These are phyloP conservation scores for Onychostoma macrolepis DNA, from an alignment of 2,113 vertebrate species.

Conservation along the genomic window DNA sequence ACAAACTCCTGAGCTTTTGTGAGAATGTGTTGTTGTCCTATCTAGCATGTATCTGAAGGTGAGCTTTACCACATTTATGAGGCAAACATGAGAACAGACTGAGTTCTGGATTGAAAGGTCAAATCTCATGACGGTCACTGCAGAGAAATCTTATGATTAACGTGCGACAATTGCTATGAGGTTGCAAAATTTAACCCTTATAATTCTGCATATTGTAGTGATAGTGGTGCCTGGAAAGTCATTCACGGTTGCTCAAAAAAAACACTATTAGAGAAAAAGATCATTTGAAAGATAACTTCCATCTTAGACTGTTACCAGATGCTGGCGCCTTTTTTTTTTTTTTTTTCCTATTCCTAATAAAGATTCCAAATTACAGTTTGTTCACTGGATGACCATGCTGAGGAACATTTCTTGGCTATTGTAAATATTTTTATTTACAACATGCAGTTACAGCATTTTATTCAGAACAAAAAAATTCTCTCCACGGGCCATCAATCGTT, in stretches of 20 bases:
- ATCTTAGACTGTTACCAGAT: background rate
- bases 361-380: background rate
- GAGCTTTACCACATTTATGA: constrained; percentile 74
- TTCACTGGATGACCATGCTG: background rate
- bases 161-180: constrained; percentile 21
- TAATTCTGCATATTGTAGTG: background rate
- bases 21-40: constrained; percentile 22
- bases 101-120: constrained; percentile 4
- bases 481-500: constrained; percentile 33
- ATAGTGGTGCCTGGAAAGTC: background rate
- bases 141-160: background rate
- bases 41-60: constrained; percentile 70
- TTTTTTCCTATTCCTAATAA: background rate
- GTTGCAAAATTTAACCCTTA: background rate
- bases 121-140: background rate
- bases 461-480: background rate
- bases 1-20: background rate
- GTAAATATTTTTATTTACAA: constrained; percentile 4
- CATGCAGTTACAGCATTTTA: background rate
- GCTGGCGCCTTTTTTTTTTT: background rate
- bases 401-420: background rate
- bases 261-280: background rate
- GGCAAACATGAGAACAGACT: constrained; percentile 62
- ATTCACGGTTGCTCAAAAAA: background rate
- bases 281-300: background rate